These are phyloP conservation scores for Leptogaster cylindrica DNA, from an alignment of 2,888 invertebrate genomes.

Conservation along the genomic window DNA sequence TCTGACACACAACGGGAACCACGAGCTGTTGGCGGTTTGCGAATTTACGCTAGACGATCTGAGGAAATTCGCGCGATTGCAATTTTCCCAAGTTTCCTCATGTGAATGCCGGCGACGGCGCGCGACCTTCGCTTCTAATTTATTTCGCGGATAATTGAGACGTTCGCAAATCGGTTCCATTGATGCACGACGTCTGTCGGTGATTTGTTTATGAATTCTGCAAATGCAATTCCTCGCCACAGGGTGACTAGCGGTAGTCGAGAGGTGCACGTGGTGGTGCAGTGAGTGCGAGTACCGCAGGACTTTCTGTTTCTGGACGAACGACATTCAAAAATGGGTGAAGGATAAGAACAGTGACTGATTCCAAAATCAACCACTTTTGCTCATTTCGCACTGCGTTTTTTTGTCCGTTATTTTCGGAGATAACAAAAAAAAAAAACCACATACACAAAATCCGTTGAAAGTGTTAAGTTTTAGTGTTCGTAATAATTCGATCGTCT, in stretches of 20 bases:
- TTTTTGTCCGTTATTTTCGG: too few relatives aligned
- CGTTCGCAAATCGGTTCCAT: background rate
- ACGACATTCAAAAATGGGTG: constrained; percentile 3
- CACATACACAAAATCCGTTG: background rate
- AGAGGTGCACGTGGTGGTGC: background rate
- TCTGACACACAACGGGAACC: constrained; percentile 9
- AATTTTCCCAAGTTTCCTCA: constrained; percentile 24
- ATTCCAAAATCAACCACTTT: background rate
- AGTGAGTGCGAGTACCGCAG: background rate
- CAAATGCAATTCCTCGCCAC: background rate
- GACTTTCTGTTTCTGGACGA: background rate
- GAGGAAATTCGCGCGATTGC: constrained; percentile 5
- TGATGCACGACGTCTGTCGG: constrained; percentile 26
- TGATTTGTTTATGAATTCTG: constrained; percentile 26
- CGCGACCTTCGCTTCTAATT: background rate
- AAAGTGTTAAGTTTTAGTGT: background rate
- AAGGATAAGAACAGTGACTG: background rate
- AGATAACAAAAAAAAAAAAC: too few relatives aligned
- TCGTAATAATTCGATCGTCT: background rate
- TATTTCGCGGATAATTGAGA: constrained; percentile 20
- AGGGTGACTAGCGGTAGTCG: constrained; percentile 11
- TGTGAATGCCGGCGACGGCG: background rate
- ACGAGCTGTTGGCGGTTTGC: constrained; percentile 5
- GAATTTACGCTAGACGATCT: background rate
- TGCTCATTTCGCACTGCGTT: too few relatives aligned